These are phyloP conservation scores for Microcebus griseorufus DNA, from an alignment of 2,113 vertebrate genomes.

Conservation along the genomic window DNA sequence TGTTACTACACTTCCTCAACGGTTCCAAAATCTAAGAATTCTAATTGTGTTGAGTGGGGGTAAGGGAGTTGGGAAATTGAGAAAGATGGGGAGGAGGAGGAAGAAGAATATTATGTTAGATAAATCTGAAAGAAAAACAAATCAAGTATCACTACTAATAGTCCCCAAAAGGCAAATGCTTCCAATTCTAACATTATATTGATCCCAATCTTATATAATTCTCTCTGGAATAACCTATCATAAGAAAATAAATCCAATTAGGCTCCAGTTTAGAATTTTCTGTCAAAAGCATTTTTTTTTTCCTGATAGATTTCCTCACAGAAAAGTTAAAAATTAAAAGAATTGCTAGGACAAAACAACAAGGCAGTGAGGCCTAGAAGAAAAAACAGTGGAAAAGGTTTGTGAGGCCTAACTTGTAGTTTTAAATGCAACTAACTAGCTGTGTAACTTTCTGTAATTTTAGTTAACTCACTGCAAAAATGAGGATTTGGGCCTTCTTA, in stretches of 20 bases:
- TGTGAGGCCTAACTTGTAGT: neutral
- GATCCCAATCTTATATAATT: neutral
- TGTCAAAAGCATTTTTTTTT: neutral
- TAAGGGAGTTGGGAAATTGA: neutral
- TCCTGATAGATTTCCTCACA: conserved; percentile 25
- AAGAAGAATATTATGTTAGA: neutral
- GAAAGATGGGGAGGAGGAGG: neutral
- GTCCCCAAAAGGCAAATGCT: conserved; percentile 18
- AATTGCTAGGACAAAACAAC: neutral
- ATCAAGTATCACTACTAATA: neutral
- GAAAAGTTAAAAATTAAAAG: conserved; percentile 7
- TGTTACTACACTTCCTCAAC: neutral
- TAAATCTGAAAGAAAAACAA: neutral
- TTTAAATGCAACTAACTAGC: neutral
- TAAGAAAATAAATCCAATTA: conserved; percentile 30
- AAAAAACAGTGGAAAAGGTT: neutral
- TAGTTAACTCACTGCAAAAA: neutral
- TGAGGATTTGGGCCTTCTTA: neutral
- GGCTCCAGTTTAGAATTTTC: neutral
- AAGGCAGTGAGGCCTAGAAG: neutral
- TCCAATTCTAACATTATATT: neutral
- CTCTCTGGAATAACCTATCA: neutral
- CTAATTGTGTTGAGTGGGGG: neutral
- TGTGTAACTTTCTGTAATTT: neutral
- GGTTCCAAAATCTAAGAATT: neutral